Evolutionary conservation across 1,140 invertebrate genomes (phyloP).

Genomic region (Pogonus chalceus): DNA sequence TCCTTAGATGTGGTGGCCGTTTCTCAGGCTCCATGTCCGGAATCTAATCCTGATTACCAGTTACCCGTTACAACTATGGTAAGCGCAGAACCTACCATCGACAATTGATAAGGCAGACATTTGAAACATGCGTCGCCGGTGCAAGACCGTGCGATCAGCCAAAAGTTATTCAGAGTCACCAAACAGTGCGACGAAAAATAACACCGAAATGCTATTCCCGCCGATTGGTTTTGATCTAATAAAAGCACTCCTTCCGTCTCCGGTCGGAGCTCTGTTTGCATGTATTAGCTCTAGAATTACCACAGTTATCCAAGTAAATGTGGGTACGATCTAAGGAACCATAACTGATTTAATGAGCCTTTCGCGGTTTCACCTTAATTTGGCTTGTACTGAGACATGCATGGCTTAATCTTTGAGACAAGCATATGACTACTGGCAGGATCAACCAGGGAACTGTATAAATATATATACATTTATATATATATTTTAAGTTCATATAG

Average conservation of each 20-base stretch:
- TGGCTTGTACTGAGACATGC: constrained; percentile 61
- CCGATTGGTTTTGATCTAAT: constrained; percentile 57
- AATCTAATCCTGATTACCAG: constrained; percentile 59
- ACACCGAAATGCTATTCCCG: constrained; percentile 15
- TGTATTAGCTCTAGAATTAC: constrained; percentile 81
- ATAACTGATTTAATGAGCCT: constrained; percentile 73
- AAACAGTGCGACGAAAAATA: constrained; percentile 41
- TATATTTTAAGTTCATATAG: too few species aligned
- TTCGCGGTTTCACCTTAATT: constrained; percentile 65
- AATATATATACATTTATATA: too few species aligned
- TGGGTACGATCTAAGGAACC: constrained; percentile 56
- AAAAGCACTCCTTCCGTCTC: constrained; percentile 59
- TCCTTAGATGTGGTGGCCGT: constrained; percentile 73
- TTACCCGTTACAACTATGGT: constrained; percentile 74
- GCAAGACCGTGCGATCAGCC: constrained; percentile 64
- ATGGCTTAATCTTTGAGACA: constrained; percentile 73
- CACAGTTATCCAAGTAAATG: constrained; percentile 80
- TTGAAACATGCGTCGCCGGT: constrained; percentile 72
- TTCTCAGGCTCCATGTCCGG: constrained; percentile 81
- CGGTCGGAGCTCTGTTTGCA: constrained; percentile 60
- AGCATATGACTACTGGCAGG: constrained; percentile 69
- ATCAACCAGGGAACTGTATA: too few species aligned
- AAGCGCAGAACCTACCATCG: constrained; percentile 67
- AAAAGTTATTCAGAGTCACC: constrained; percentile 73
- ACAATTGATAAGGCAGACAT: constrained; percentile 80